Conservation (phyloP, 2,113 vertebrate species). For the Galbula dea region DNA sequence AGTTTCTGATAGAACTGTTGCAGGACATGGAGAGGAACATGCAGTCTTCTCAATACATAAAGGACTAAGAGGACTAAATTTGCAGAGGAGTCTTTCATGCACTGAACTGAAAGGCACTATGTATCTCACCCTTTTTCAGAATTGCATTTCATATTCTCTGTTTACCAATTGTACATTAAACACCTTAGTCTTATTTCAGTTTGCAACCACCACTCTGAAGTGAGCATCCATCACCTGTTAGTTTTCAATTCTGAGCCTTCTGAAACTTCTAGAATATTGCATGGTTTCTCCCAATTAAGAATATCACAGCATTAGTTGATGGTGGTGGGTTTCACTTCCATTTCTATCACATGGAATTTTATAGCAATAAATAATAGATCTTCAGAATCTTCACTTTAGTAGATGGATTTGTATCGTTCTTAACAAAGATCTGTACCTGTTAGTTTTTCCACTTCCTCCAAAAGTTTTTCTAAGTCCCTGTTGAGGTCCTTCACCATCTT, state of each 20-base stretch:
- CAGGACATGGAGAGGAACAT: background rate
- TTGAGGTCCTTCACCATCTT: conserved; percentile 55
- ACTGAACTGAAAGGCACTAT: background rate
- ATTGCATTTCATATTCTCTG: background rate
- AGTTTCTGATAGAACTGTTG: background rate
- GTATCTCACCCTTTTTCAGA: background rate
- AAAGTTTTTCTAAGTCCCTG: conserved; percentile 66
- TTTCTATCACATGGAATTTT: background rate
- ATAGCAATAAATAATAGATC: background rate
- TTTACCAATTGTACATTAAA: background rate
- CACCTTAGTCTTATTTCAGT: background rate
- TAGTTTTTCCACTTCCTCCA: conserved; percentile 76
- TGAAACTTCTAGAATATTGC: background rate
- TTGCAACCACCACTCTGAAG: background rate
- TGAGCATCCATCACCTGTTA: background rate
- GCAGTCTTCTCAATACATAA: background rate
- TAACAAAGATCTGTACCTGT: conserved; percentile 60
- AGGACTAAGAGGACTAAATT: background rate
- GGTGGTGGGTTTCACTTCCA: background rate
- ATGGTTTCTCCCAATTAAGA: background rate
- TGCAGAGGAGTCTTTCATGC: background rate
- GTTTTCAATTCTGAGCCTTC: background rate
- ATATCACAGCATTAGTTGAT: background rate
- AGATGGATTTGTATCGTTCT: background rate
- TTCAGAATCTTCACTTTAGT: background rate